Base-by-base conservation (phyloP, 2,797 vertebrate species). In the Sebastes vulpes region DNA sequence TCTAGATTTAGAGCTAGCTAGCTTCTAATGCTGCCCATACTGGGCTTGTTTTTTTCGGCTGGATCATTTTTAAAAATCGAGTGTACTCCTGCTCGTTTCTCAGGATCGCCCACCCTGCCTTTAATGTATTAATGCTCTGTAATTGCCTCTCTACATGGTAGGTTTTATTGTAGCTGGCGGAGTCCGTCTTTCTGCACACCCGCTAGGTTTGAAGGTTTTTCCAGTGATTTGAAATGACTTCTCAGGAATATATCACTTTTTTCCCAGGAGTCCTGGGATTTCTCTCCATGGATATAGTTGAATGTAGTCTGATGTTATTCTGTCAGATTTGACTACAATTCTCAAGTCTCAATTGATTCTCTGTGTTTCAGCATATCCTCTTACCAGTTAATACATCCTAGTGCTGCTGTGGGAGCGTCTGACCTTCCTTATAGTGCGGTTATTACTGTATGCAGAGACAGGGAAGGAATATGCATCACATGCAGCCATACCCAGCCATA, bases 1-100 rank as follows among this genome's bases (percentile, higher is more conserved):
- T 38, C 35, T 38, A 14, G 35, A 38, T 38, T 42, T 42, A 16
- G 14, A 42, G 38, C 38, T 42, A 42, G 38, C 1, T 42, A 42
- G 38, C 5, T 16, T 12, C 14, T 42, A 16, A 0, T 16, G 38
- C 38, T 42, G 38, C 38, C 6, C 14, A 16, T 0, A 42, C 38
- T 16, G 1, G 1, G 38, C 38, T 42, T 0, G 5, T 6, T 16
- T 16, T 42, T 16, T 42, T 42, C 3, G 0, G 38, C 38, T 42
- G 38, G 38, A 42, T 42, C 38, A 18, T 42, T 42, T 42, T 42
- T 42, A 18, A 18, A 42, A 16, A 42, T 18, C 14, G 6, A 42
- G 14, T 18, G 14, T 42, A 18, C 14, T 42, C 14, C 0, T 42
- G 14, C 14, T 42, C 14, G 38, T 42, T 42, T 42, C 38, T 42